These are phyloP conservation scores for Aldabrachelys gigantea DNA, from an alignment of 2,113 vertebrate species.

Conservation along the genomic window DNA sequence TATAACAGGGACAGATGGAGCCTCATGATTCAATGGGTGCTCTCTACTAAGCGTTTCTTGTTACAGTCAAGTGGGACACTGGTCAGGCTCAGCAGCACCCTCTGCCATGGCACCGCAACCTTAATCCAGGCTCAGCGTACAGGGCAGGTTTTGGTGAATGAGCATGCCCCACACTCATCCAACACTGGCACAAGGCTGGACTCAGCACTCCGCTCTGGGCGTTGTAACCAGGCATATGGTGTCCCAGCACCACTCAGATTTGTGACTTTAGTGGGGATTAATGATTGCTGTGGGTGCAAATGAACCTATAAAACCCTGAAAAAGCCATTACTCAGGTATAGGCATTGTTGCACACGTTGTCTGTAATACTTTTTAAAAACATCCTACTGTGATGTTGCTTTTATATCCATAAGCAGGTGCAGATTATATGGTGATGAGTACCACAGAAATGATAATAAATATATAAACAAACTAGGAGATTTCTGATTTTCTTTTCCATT, in stretches of 20 bases:
- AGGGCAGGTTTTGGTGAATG: background rate
- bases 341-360: background rate
- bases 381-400: background rate
- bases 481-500: background rate
- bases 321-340: background rate
- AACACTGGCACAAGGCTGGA: background rate
- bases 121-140: background rate
- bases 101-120: background rate
- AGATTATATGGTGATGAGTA: background rate
- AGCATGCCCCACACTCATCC: background rate
- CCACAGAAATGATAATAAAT: slow-evolving; percentile 22
- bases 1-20: background rate
- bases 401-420: background rate
- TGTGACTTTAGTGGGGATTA: background rate
- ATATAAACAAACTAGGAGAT: background rate
- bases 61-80: background rate
- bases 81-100: background rate
- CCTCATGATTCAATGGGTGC: background rate
- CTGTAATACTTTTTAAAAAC: background rate
- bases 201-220: background rate
- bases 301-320: background rate
- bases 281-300: background rate
- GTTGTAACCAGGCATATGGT: background rate
- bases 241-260: background rate
- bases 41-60: background rate